Conservation (phyloP, 2,888 invertebrate species). For the Trachelus troglodyta region DNA sequence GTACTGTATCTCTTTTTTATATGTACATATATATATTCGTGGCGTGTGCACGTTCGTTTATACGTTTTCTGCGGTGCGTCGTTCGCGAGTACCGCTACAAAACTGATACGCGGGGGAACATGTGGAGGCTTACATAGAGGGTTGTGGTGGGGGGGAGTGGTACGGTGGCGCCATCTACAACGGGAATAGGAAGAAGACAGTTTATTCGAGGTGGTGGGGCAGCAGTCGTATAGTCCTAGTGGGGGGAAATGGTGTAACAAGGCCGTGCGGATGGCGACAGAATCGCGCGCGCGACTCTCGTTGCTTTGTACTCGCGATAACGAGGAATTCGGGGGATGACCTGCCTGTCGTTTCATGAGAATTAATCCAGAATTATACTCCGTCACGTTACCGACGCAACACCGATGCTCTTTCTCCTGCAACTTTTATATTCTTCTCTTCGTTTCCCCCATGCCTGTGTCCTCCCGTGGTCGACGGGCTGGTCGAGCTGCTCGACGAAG, state of each 20-base stretch:
- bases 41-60: conserved; percentile 18
- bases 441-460: not conserved
- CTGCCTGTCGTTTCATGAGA: not conserved
- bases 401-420: not conserved
- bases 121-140: conserved; percentile 61
- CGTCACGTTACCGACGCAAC: not conserved
- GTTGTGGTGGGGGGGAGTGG: conserved; percentile 29
- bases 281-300: conserved; percentile 10
- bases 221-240: conserved; percentile 6
- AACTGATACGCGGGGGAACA: conserved; percentile 62
- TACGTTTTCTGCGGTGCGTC: conserved; percentile 25
- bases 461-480: no score
- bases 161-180: conserved; percentile 16
- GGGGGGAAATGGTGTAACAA: conserved; percentile 29
- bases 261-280: conserved; percentile 33
- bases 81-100: conserved; percentile 61
- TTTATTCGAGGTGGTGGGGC: conserved; percentile 8
- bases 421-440: not conserved
- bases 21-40: conserved; percentile 4
- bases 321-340: not conserved
- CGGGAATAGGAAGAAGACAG: not conserved
- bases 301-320: not conserved
- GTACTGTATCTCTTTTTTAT: not conserved
- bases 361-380: not conserved
- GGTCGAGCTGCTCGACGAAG: not conserved